Evolutionary conservation across 2,888 invertebrate genomes (phyloP).

Genomic region (Sinotaia quadrata): DNA sequence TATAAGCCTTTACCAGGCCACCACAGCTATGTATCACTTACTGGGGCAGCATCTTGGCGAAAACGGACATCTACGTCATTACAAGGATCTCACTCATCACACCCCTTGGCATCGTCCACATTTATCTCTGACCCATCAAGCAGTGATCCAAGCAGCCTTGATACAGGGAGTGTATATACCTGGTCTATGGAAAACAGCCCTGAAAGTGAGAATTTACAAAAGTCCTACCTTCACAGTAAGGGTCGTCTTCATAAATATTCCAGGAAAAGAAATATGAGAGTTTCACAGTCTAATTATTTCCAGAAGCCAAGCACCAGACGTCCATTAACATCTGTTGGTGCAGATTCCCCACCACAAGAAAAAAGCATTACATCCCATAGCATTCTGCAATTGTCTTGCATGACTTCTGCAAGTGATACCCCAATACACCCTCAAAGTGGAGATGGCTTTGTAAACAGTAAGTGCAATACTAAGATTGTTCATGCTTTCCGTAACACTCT

Average conservation of each 20-base stretch:
- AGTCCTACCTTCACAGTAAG: not conserved
- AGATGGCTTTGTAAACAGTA: constrained; percentile 45
- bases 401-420: constrained; percentile 48
- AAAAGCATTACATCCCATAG: not conserved
- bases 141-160: constrained; percentile 44
- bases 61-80: too few relatives aligned
- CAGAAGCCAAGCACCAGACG: not conserved
- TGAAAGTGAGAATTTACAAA: constrained; percentile 20
- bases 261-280: not conserved
- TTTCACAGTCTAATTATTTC: not conserved
- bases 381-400: constrained; percentile 41
- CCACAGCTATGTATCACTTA: too few relatives aligned
- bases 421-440: constrained; percentile 41
- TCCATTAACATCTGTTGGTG: constrained; percentile 16
- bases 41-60: too few relatives aligned
- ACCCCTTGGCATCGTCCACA: constrained; percentile 59
- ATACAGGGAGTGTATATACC: constrained; percentile 55
- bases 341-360: constrained; percentile 21
- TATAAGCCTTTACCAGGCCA: too few relatives aligned
- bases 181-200: constrained; percentile 55
- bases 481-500: constrained; percentile 47
- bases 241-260: not conserved
- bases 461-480: constrained; percentile 35
- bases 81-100: constrained; percentile 36
- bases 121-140: constrained; percentile 53